Base-by-base conservation (phyloP, 2,888 invertebrate genomes). In the Andricus quercusramuli region DNA sequence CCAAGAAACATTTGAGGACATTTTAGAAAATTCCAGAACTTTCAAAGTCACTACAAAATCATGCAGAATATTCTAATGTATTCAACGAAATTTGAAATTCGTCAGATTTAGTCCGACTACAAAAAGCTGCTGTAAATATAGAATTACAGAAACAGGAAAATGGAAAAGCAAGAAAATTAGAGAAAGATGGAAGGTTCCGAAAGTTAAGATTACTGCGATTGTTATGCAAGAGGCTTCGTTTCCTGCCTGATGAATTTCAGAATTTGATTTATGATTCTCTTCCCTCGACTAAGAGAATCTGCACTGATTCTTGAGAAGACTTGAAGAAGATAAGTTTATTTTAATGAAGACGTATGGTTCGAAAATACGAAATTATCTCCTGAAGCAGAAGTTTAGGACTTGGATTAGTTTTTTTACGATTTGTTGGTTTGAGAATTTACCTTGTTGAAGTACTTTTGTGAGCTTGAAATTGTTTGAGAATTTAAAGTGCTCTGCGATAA, bases 221-320 rank as follows among this genome's bases (percentile, higher is more conserved):
- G 86, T 88, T 86, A 87, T 86, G 84, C 85, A 85, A 87, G 87
- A 85, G 85, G 83, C 82, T 83, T 82, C 84, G 82, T 85, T 87
- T 88, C 87, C 88, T 84, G 82, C 78, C 80, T 86, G 88, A 88
- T 87, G 87, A 86, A 90, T 89, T 90, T 88, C 82, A 84, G 85
- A 88, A 89, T 89, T 88, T 90, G 90, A 90, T 90, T 90, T 90
- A 90, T 89, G 83, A 67, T 68, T 79, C 47, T 51, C 79, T 74
- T 77, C 76, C 78, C 62, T 77, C 17, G 25, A 0, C 47, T 25
- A 25, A 15, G 25, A 25, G 13, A 25, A 25, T 62, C 4, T 62
- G 4, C 62, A 4, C 13, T 3, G 11, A 25, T 25, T 62, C 59
- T 59, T 59, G n/a, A n/a, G 22, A 59, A 59, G 62, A 62, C 62